Percentiles rank a stretch among this genome's conserved stretches.
phyloP scores from a whole-genome alignment of 2,113 vertebrate genomes.

The Hypomesus transpacificus region DNA sequence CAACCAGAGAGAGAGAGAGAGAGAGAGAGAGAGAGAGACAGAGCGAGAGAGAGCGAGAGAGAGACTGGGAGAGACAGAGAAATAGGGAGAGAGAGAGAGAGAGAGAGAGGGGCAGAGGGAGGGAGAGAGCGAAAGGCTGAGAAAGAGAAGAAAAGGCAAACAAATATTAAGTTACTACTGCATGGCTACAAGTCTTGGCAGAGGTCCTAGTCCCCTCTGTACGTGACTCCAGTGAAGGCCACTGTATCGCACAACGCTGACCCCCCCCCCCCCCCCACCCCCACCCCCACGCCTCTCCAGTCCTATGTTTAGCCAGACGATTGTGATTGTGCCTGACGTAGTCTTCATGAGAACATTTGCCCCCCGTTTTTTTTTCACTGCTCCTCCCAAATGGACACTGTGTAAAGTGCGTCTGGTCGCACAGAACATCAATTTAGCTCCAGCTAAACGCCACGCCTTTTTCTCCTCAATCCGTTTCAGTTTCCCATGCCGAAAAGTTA shows the following conservation, averaged over 20 bases:
- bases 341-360: slow-evolving; percentile 67
- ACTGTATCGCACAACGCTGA: slow-evolving; percentile 65
- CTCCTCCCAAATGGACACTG: slow-evolving; percentile 28
- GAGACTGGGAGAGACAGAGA: slow-evolving; percentile 9
- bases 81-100: neutral
- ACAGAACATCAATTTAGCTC: too few relatives aligned
- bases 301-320: slow-evolving; percentile 76
- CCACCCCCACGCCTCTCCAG: slow-evolving; percentile 71
- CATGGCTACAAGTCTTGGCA: slow-evolving; percentile 70
- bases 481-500: too few relatives aligned
- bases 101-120: neutral
- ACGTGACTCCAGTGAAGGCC: slow-evolving; percentile 49
- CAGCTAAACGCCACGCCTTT: too few relatives aligned
- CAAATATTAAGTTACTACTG: slow-evolving; percentile 74
- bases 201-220: slow-evolving; percentile 44
- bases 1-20: slow-evolving; percentile 36
- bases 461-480: too few relatives aligned
- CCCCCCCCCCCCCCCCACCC: slow-evolving; percentile 53
- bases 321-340: slow-evolving; percentile 68
- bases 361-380: slow-evolving; percentile 44
- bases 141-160: slow-evolving; percentile 51
- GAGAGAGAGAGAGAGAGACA: slow-evolving; percentile 28
- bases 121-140: slow-evolving; percentile 52
- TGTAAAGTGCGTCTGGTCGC: neutral
- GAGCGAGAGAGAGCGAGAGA: slow-evolving; percentile 5